phyloP scores from a whole-genome alignment of 2,888 invertebrate genomes.

The Oegoconia quadripuncta region DNA sequence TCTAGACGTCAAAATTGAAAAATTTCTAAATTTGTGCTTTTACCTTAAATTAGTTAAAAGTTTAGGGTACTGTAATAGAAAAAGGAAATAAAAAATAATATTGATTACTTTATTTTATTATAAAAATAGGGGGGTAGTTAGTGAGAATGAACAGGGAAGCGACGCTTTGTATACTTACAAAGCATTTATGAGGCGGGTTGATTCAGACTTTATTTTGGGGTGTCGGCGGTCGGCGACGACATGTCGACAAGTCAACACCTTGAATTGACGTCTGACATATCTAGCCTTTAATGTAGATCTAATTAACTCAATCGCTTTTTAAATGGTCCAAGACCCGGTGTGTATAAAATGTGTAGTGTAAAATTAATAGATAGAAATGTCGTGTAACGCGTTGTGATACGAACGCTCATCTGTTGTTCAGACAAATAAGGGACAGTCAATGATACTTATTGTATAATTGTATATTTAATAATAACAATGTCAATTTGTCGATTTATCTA shows the following conservation, averaged over 20 bases:
- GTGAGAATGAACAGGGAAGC: not conserved
- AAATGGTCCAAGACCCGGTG: not conserved
- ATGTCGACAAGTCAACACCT: too few relatives aligned
- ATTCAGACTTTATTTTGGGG: not conserved
- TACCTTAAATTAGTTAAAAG: not conserved
- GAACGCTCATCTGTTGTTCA: not conserved
- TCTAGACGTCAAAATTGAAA: not conserved
- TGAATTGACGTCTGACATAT: too few relatives aligned
- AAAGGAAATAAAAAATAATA: not conserved
- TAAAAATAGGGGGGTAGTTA: not conserved
- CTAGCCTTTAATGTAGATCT: too few relatives aligned
- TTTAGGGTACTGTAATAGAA: not conserved
- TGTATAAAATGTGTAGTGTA: not conserved
- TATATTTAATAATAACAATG: slow-evolving; percentile 6
- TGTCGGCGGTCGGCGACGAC: not conserved
- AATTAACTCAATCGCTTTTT: not conserved
- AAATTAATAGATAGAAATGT: not conserved
- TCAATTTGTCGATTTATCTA: slow-evolving; percentile 1
- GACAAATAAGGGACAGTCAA: slow-evolving; percentile 2
- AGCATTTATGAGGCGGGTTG: not conserved
- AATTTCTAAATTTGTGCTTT: not conserved
- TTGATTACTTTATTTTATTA: too few relatives aligned
- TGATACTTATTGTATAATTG: slow-evolving; percentile 2
- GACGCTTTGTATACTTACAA: not conserved
- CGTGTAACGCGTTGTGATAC: slow-evolving; percentile 8